Conservation (phyloP, 2,888 invertebrate genomes). For the Rhagonycha fulva region DNA sequence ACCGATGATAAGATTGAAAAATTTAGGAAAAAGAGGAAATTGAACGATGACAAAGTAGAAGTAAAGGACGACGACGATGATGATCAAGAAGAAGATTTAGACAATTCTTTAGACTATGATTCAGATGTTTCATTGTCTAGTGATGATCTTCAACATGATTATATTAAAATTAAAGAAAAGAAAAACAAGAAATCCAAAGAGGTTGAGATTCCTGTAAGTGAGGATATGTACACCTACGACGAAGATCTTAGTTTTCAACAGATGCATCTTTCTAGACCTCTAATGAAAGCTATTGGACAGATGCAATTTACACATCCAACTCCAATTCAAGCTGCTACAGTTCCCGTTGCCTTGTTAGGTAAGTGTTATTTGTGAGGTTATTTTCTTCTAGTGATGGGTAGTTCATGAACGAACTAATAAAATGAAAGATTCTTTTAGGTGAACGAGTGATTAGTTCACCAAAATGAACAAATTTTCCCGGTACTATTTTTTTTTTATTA, state of each 20-base stretch:
- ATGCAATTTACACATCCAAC: slow-evolving; percentile 94
- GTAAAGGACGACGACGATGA: slow-evolving; percentile 52
- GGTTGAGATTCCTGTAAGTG: slow-evolving; percentile 60
- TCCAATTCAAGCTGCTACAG: slow-evolving; percentile 94
- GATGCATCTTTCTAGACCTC: slow-evolving; percentile 94
- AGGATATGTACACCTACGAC: slow-evolving; percentile 70
- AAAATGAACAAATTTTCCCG: too few relatives aligned
- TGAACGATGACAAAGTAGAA: slow-evolving; percentile 56
- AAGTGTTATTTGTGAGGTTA: slow-evolving; percentile 14
- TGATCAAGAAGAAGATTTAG: slow-evolving; percentile 4
- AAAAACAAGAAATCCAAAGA: slow-evolving; percentile 57
- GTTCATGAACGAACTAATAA: too few relatives aligned
- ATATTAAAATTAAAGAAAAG: slow-evolving; percentile 68
- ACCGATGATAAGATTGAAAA: slow-evolving; percentile 83
- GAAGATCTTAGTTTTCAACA: slow-evolving; percentile 79
- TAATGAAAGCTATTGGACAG: slow-evolving; percentile 87
- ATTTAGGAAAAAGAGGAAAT: slow-evolving; percentile 47
- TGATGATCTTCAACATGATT: slow-evolving; percentile 76
- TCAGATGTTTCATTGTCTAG: slow-evolving; percentile 73
- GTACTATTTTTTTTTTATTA: too few relatives aligned
- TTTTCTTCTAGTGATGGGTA: neutral
- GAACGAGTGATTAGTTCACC: too few relatives aligned
- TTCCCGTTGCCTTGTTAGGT: slow-evolving; percentile 88
- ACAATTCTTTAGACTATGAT: slow-evolving; percentile 58
- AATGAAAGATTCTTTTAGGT: too few relatives aligned